Evolutionary conservation across 92 coral and sea anemone species (phyloP), one percentile per base, ranked within the genome.

Genomic region (Blastomussa wellsi): DNA sequence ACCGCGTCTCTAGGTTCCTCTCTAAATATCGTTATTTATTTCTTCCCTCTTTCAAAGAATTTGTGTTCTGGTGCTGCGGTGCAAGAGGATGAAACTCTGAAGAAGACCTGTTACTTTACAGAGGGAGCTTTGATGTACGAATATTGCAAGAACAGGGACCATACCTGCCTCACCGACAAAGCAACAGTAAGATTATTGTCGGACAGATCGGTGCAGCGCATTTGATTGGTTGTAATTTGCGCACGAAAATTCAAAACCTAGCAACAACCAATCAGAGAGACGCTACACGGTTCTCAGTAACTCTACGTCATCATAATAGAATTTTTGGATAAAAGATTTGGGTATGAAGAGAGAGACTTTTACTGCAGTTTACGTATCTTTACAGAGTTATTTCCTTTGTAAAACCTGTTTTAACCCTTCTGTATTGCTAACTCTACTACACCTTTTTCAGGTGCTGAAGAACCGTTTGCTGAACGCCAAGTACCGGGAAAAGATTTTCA

Each of bases 101-200:
- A 52, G 28, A 72, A 24, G 71, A 72, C 86, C 11, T 82, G 86
- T 55, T 71, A 82, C 66, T 39, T 82, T 28, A 53, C 79, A 8
- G 52, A 15, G 26, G 86, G 86, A 35, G 79, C 86, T 41, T 55
- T 82, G 79, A 71, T 82, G 86, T 41, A 53, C 3, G 79, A 82
- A 20, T 55, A 71, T 59, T 71, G 86, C 79, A 82, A 70, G 33
- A 33, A 52, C 70, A 82, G 38, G 20, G 79, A 60, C 17, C 22
- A 0, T 6, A 44, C 36, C 29, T 82, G 78, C 55, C 55, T 82
- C 12, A 0, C 41, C 7, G 28, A 37, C 26, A 1, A 26, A 59
- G 86, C 79, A 55, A 36, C 42, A 55, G 86, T 82, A 82, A 52
- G 79, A 49, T 65, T 36, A 11, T 70, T 3, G 60, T 41, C 35